Percentiles rank a stretch among this genome's conserved stretches.
phyloP scores from a whole-genome alignment of 1,140 invertebrate species.

The Drosophila orosa region DNA sequence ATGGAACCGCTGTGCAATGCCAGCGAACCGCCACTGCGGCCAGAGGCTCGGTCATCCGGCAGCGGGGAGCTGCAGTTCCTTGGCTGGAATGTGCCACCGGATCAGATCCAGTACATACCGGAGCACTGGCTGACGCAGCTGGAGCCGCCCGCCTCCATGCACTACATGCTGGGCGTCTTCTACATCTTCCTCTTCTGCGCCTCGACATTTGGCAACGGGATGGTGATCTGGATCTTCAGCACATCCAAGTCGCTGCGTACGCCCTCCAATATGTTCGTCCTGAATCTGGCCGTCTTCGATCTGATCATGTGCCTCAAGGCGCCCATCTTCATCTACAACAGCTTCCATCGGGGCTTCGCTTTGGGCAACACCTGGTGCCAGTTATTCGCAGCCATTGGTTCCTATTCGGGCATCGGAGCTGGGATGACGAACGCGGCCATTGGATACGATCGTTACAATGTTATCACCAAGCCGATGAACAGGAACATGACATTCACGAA shows the following conservation, averaged over 20 bases:
- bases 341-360: slow-evolving; percentile 91
- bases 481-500: slow-evolving; percentile 91
- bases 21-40: slow-evolving; percentile 62
- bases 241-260: slow-evolving; percentile 91
- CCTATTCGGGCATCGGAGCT: slow-evolving; percentile 91
- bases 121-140: slow-evolving; percentile 93
- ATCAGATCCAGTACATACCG: slow-evolving; percentile 90
- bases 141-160: slow-evolving; percentile 91
- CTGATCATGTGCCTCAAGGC: slow-evolving; percentile 95
- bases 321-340: slow-evolving; percentile 94
- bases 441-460: slow-evolving; percentile 86
- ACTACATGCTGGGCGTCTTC: slow-evolving; percentile 92
- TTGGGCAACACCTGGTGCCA: slow-evolving; percentile 90
- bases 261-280: slow-evolving; percentile 95
- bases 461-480: slow-evolving; percentile 92
- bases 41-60: slow-evolving; percentile 60
- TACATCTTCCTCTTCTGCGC: slow-evolving; percentile 92
- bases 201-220: slow-evolving; percentile 92
- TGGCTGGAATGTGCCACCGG: slow-evolving; percentile 91
- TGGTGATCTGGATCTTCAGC: slow-evolving; percentile 95
- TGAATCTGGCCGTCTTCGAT: slow-evolving; percentile 94
- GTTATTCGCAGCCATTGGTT: slow-evolving; percentile 90
- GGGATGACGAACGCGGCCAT: slow-evolving; percentile 89
- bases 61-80: slow-evolving; percentile 85
- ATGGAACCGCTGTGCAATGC: slow-evolving; percentile 70